A percentile compares a stretch with the other conserved stretches of the same genome.
phyloP scores from a whole-genome alignment of 2,797 vertebrate genomes.

The Chiroxiphia lanceolata region DNA sequence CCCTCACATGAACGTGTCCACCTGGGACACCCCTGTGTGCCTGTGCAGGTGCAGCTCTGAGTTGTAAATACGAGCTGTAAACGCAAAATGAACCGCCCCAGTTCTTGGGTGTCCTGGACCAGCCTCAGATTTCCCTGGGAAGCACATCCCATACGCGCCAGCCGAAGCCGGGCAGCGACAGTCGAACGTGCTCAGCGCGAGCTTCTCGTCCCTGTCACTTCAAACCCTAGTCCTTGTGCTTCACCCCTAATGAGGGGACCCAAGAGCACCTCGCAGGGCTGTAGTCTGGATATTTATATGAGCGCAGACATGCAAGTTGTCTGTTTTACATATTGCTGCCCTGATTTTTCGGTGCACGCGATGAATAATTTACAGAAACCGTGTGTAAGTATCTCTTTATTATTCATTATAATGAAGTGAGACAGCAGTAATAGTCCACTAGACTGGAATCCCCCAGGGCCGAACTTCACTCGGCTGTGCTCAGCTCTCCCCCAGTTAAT shows the following conservation, averaged over 20 bases:
- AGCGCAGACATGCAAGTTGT: constrained; percentile 51
- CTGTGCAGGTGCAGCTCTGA: neutral
- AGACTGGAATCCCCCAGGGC: constrained; percentile 74
- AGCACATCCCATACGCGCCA: rapidly evolving
- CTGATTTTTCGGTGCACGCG: constrained; percentile 67
- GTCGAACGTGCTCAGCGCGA: rapidly evolving
- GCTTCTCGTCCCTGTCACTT: constrained; percentile 8
- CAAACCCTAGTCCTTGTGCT: neutral
- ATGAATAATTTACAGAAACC: constrained; percentile 80
- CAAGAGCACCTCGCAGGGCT: constrained; percentile 33
- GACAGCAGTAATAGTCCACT: constrained; percentile 79
- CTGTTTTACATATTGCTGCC: constrained; percentile 72
- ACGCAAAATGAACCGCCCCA: rapidly evolving
- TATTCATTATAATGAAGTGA: constrained; percentile 82
- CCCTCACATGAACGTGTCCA: rapidly evolving
- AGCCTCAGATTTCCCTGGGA: rapidly evolving
- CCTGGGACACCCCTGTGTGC: rapidly evolving
- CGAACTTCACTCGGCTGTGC: constrained; percentile 49
- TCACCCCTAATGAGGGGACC: constrained; percentile 61
- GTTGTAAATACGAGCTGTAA: neutral
- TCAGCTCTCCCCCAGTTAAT: constrained; percentile 68
- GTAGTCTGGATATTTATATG: constrained; percentile 66
- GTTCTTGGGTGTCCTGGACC: rapidly evolving
- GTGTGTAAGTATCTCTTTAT: constrained; percentile 79
- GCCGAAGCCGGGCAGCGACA: rapidly evolving